Percentiles rank a stretch among this genome's conserved stretches.
These are phyloP conservation scores for Porphyrio hochstetteri DNA, from an alignment of 2,113 vertebrate species.

Conservation along the genomic window DNA sequence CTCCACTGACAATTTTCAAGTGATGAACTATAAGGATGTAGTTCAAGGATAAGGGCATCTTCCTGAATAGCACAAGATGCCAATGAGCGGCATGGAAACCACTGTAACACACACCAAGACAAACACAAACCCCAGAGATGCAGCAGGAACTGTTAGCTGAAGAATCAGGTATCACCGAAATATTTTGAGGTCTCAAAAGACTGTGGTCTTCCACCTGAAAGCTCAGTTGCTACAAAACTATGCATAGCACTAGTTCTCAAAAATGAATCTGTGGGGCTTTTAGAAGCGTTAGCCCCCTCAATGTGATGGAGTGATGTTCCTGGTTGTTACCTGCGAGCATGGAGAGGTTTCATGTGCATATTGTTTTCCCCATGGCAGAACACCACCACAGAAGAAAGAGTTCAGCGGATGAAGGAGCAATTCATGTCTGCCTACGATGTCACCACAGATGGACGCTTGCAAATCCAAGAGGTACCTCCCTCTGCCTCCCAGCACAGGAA, in stretches of 20 bases:
- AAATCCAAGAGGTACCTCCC: constrained; percentile 88
- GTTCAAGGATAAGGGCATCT: not conserved
- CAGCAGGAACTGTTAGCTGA: not conserved
- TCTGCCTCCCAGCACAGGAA: not conserved
- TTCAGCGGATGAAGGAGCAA: constrained; percentile 83
- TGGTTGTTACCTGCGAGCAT: not conserved
- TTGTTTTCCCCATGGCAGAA: constrained; percentile 69
- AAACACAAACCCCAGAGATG: not conserved
- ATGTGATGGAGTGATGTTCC: not conserved
- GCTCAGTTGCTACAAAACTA: not conserved
- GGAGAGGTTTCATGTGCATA: not conserved
- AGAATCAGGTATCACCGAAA: not conserved
- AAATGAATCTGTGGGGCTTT: not conserved
- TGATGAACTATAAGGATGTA: not conserved
- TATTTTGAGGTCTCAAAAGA: not conserved
- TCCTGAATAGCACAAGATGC: not conserved
- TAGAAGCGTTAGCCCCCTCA: accelerated
- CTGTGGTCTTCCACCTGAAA: not conserved
- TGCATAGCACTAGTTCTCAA: not conserved
- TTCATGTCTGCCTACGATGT: constrained; percentile 81
- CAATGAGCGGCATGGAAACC: not conserved
- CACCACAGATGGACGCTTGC: constrained; percentile 82
- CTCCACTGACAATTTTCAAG: not conserved
- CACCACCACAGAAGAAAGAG: constrained; percentile 76
- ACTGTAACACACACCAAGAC: not conserved